Base-by-base conservation (phyloP, 53 echinoderm and acorn worm species). In the Holothuria leucospilota region DNA sequence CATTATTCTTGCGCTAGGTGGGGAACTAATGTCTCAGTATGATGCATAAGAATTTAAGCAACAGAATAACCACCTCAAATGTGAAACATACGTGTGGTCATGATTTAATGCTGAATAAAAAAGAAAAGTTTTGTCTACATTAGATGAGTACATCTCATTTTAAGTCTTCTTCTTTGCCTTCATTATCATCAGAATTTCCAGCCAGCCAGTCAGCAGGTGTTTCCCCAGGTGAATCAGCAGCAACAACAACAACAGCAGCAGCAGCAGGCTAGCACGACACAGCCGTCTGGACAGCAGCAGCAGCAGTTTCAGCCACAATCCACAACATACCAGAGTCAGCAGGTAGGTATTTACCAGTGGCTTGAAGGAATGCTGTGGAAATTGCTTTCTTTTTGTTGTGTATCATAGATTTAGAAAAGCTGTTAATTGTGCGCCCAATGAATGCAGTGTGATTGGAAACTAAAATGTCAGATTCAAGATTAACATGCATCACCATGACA, bases 321-420 rank as follows among this genome's bases (percentile, higher is more conserved):
- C 49, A 66, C 46, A 64, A 84, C 63, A 51, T 51, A 84, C 84
- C 84, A 84, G 64, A 63, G 84, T 39, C 81, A 81, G 61, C 63
- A 81, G 61, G 61, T 81, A 53, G 30, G 61, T 34, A 51, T 81
- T 38, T 68, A 68, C 68, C 18, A 16, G 29, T 68, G 4, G 59
- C 51, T 21, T 52, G 2, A 49, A 75, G 75, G 75, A 75, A 75
- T 75, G 75, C 75, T 51, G 75, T 75, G 75, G 26, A 20, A 52
- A 23, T 75, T 75, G 75, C 34, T 26, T 51, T 49, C 52, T 27
- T 51, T 72, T 52, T 75, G 75, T 52, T 51, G 75, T 75, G 75
- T 75, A 49, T 75, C 2, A 53, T 75, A 75, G 75, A 52, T 49
- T 26, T 75, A 75, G 75, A 75, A 40, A n/a, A 52, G 41, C 75